A percentile compares a stretch with the other conserved stretches of the same genome.
These are phyloP conservation scores for Candoia aspera DNA, from an alignment of 2,113 vertebrate species.

Conservation along the genomic window DNA sequence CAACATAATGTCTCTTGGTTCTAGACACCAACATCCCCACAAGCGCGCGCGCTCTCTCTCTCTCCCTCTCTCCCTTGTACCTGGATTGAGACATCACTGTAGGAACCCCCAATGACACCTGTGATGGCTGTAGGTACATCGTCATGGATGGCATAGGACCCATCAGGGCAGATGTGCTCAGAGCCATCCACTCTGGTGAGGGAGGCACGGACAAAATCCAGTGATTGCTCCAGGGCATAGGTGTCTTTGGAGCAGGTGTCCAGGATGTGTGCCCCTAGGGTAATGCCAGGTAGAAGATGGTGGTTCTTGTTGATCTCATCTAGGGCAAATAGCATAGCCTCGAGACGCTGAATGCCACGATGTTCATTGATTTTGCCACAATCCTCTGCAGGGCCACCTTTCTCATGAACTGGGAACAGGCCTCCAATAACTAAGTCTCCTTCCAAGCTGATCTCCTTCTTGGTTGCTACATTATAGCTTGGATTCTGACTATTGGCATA, in stretches of 20 bases:
- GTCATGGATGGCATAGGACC: constrained; percentile 89
- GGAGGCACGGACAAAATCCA: constrained; percentile 94
- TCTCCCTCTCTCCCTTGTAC: constrained; percentile 62
- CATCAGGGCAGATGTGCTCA: constrained; percentile 94
- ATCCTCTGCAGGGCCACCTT: constrained; percentile 86
- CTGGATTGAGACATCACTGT: constrained; percentile 98
- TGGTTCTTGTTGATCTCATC: constrained; percentile 92
- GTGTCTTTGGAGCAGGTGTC: constrained; percentile 99
- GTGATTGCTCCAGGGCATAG: constrained; percentile 93
- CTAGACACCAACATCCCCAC: not conserved
- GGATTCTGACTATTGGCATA: constrained; percentile 44
- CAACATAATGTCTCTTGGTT: fast-evolving
- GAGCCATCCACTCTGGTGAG: constrained; percentile 92
- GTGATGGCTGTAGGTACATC: constrained; percentile 92
- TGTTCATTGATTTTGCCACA: constrained; percentile 94
- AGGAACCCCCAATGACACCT: constrained; percentile 95
- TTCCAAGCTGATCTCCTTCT: constrained; percentile 89
- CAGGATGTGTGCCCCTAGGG: constrained; percentile 91
- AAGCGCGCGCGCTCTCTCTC: not conserved
- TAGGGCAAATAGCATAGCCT: constrained; percentile 96
- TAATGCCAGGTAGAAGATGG: constrained; percentile 87
- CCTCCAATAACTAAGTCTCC: constrained; percentile 95
- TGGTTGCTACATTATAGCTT: constrained; percentile 71
- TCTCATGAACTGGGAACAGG: constrained; percentile 94
- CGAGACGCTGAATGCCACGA: constrained; percentile 95